Conservation (phyloP, 2,113 vertebrate species). For the Amblyornis subalaris region DNA sequence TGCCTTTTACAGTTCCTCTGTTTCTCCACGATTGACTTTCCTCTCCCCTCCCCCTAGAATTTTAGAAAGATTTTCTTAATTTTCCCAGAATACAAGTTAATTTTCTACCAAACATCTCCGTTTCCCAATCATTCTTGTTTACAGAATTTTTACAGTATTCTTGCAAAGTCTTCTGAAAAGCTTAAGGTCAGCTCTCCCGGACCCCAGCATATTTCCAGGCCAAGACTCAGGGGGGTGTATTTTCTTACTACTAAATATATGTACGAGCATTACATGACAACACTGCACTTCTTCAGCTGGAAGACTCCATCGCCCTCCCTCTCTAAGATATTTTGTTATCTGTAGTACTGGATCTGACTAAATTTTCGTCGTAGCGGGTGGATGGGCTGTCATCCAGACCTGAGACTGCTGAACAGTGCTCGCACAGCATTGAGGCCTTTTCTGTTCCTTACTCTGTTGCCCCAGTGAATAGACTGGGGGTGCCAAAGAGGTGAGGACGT, state of each 20-base stretch:
- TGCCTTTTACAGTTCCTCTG: neutral
- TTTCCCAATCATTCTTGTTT: neutral
- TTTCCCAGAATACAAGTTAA: neutral
- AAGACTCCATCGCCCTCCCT: no score
- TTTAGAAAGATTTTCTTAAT: neutral
- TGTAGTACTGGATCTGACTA: accelerated
- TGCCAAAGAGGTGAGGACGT: accelerated
- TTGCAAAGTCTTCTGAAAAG: neutral
- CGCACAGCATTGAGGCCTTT: accelerated
- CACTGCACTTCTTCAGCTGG: accelerated
- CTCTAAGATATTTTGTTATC: accelerated
- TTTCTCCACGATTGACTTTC: neutral
- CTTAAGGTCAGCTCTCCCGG: neutral
- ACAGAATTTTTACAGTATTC: neutral
- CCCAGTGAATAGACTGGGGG: accelerated
- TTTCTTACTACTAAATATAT: neutral
- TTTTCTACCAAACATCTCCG: neutral
- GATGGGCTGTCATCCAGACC: accelerated
- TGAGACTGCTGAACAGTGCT: accelerated
- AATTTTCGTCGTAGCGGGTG: accelerated
- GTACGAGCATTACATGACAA: accelerated
- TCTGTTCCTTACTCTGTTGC: neutral
- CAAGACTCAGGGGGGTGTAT: neutral
- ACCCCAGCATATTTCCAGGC: neutral
- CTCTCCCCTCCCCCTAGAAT: accelerated